Base-by-base conservation (phyloP, 2,113 vertebrate species). In the Sander lucioperca region DNA sequence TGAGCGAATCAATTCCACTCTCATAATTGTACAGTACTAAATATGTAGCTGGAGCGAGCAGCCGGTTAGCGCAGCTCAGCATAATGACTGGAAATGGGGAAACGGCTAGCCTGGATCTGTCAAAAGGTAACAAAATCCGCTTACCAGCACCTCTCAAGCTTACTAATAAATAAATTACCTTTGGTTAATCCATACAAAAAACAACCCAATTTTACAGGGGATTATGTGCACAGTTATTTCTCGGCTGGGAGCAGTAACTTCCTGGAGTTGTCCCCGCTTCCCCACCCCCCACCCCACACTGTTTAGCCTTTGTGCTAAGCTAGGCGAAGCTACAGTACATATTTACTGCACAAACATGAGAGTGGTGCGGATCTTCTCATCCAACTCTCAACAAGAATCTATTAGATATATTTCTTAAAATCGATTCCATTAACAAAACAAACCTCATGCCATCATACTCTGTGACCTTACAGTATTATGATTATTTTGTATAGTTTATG, bases 241-340 rank as follows among this genome's bases (percentile, higher is more conserved):
- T 9, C 45, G 21, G 62, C 39, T 2, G 7, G n/a, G 0, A 25
- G 43, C n/a, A 47, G 63, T 25, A 43, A 47, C 39, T 23, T 47
- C 39, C 21, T 50, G 39, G 10, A 43, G 39, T 43, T 43, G 8
- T 39, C 7, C 39, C 39, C 39, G 8, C 39, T 39, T 7, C 7
- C 36, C 7, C 7, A 27, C 36, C 36, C 36, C 36, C 33, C 33
- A 5, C 33, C 33, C 5, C 33, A 6, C 36, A 36, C 36, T 16
- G 47, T 68, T 51, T 27, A 33, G 50, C n/a, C 6, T 70, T 36
- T 30, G 47, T 68, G 67, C 13, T 19, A 73, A 73, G 64, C 43
- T 66, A 23, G 45, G 51, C 51, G 45, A 56, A 47, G 15, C 10
- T 33, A 19, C 48, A 51, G 3, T 48, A 47, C 8, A 8, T 63